Evolutionary conservation across 2,888 invertebrate genomes (phyloP).

Genomic region (Brachyopa scutellaris): DNA sequence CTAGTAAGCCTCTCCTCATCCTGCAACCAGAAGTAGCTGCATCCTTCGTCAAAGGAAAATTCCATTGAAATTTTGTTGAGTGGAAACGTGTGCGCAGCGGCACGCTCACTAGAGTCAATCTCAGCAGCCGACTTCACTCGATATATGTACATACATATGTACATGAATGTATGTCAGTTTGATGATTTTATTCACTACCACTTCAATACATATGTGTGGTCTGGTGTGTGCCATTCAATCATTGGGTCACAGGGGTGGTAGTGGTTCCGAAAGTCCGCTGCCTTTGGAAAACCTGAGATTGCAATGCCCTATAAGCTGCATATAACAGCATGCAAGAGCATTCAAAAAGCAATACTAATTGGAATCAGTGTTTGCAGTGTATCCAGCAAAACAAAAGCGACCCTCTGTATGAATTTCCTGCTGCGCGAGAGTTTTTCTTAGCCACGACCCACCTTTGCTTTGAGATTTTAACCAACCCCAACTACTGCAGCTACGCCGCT

Average conservation of each 20-base stretch:
- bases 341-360: slow-evolving; percentile 33
- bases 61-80: slow-evolving; percentile 60
- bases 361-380: slow-evolving; percentile 45
- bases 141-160: too few species aligned
- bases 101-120: slow-evolving; percentile 54
- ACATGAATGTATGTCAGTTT: too few species aligned
- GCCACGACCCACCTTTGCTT: slow-evolving; percentile 39
- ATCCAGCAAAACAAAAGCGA: neutral
- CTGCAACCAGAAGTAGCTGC: slow-evolving; percentile 32
- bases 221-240: slow-evolving; percentile 64
- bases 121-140: slow-evolving; percentile 31
- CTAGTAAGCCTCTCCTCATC: slow-evolving; percentile 11
- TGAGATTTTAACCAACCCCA: slow-evolving; percentile 35
- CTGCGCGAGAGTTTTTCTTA: slow-evolving; percentile 32
- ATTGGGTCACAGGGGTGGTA: slow-evolving; percentile 61
- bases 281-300: slow-evolving; percentile 40
- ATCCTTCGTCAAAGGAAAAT: slow-evolving; percentile 51
- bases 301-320: slow-evolving; percentile 28
- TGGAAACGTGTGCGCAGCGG: slow-evolving; percentile 70
- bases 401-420: slow-evolving; percentile 39
- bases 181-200: slow-evolving; percentile 29
- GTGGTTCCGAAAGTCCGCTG: neutral
- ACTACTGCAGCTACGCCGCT: slow-evolving; percentile 3
- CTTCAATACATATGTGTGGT: slow-evolving; percentile 49
- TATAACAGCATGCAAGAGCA: slow-evolving; percentile 25